Base-by-base conservation (phyloP, 2,888 invertebrate genomes). In the Cosmia trapezina region DNA sequence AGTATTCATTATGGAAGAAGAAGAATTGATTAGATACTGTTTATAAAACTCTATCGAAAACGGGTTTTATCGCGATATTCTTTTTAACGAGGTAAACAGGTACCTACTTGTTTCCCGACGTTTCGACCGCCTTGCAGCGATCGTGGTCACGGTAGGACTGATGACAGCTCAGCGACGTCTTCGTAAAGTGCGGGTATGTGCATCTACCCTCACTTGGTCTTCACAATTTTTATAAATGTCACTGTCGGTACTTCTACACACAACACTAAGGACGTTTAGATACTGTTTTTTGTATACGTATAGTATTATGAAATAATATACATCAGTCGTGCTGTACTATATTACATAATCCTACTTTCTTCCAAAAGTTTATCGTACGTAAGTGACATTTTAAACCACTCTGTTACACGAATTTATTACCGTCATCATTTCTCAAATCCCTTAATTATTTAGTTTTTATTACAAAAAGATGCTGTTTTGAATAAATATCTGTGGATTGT, bases 401-500 rank as follows among this genome's bases (percentile, higher is more conserved):
- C 54, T 69, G 22, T 53, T 65, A 45, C 22, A 57, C 59, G n/a
- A 69, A 76, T 80, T 67, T 76, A 81, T 67, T 64, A 43, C 22
- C 41, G 33, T n/a, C 64, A 65, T 73, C 11, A 66, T 70, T 63
- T 60, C 61, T 81, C 62, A 59, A 76, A 71, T 64, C 53, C 54
- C 53, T 49, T 65, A 63, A 67, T 66, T 56, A 60, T 61, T 47
- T 45, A n/a, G 17, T 22, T 54, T 49, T 19, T 53, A 1, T 0
- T 45, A 80, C n/a, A 59, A 33, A 65, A 66, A 78, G 12, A 65
- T 12, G n/a, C 41, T 41, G 66, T 80, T 80, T 66, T 57, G 43
- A 54, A 74, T 69, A 80, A 65, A 68, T 66, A 64, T 65, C 49
- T n/a, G 57, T 59, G 41, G 43, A 45, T 67, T 67, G 33, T 59